phyloP scores from a whole-genome alignment of 2,113 vertebrate species.

The Pipa parva region DNA sequence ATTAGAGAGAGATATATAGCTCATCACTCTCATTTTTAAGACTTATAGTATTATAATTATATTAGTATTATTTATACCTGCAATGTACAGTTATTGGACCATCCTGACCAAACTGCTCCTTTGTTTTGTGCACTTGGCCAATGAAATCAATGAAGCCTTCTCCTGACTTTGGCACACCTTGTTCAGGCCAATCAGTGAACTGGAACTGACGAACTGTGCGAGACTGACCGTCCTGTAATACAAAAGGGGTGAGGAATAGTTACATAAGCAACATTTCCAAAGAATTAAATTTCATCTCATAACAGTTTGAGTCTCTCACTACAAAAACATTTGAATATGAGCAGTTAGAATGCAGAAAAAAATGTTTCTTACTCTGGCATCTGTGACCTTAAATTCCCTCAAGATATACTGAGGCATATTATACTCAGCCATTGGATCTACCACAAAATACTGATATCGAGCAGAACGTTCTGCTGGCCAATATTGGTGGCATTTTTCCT shows the following conservation, averaged over 20 bases:
- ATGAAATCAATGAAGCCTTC: constrained; percentile 98
- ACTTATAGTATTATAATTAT: too few relatives aligned
- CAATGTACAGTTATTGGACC: constrained; percentile 97
- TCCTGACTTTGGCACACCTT: constrained; percentile 93
- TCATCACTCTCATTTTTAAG: too few relatives aligned
- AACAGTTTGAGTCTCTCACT: too few relatives aligned
- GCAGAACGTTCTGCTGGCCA: constrained; percentile 94
- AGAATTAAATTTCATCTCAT: too few relatives aligned
- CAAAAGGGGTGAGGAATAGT: accelerated
- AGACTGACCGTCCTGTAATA: constrained; percentile 87
- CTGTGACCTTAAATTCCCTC: constrained; percentile 95
- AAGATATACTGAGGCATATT: constrained; percentile 99
- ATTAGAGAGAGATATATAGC: too few relatives aligned
- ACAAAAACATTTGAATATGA: too few relatives aligned
- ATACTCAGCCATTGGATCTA: constrained; percentile 97
- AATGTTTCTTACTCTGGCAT: constrained; percentile 80
- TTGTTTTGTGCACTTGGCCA: constrained; percentile 97
- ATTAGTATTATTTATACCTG: constrained; percentile 70
- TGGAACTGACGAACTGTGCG: constrained; percentile 96
- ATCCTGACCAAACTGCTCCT: constrained; percentile 98
- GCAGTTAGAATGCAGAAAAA: too few relatives aligned
- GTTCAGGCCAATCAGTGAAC: constrained; percentile 97
- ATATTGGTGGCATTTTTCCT: constrained; percentile 67
- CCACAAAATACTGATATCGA: constrained; percentile 95
- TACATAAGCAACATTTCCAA: accelerated